phyloP scores from a whole-genome alignment of 2,113 vertebrate genomes.

The Podarcis muralis region DNA sequence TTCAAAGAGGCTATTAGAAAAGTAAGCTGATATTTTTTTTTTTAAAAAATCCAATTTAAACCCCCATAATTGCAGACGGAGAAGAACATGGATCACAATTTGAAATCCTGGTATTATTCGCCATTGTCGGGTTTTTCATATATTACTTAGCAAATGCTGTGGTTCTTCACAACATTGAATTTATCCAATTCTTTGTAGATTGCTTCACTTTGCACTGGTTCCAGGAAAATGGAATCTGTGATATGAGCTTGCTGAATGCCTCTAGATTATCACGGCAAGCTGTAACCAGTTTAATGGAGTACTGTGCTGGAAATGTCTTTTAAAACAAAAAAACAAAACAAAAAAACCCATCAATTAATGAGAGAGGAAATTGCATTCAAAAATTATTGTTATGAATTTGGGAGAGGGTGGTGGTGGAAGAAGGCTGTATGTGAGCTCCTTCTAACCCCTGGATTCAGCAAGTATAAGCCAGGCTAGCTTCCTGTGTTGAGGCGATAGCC shows the following conservation, averaged over 20 bases:
- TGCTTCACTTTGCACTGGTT: background rate
- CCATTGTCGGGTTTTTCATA: background rate
- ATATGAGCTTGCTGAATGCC: background rate
- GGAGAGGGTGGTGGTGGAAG: too few relatives aligned
- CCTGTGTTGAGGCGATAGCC: too few relatives aligned
- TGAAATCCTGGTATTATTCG: background rate
- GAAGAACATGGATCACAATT: background rate
- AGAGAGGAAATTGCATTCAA: too few relatives aligned
- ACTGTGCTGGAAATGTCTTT: too few relatives aligned
- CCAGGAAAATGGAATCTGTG: background rate
- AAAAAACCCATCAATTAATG: too few relatives aligned
- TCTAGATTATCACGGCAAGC: background rate
- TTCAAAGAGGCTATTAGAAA: background rate
- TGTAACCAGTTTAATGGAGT: background rate
- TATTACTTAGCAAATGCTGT: background rate
- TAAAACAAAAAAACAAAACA: too few relatives aligned
- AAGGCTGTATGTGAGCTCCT: too few relatives aligned
- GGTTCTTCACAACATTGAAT: background rate
- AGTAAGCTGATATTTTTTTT: background rate
- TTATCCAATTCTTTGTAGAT: background rate
- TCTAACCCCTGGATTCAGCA: too few relatives aligned
- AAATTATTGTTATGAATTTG: too few relatives aligned
- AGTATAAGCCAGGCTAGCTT: too few relatives aligned
- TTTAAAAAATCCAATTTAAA: background rate
- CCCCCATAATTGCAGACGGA: background rate